A percentile compares a stretch with the other conserved stretches of the same genome.
phyloP scores from a whole-genome alignment of 2,113 vertebrate genomes.

The Eptatretus burgeri region DNA sequence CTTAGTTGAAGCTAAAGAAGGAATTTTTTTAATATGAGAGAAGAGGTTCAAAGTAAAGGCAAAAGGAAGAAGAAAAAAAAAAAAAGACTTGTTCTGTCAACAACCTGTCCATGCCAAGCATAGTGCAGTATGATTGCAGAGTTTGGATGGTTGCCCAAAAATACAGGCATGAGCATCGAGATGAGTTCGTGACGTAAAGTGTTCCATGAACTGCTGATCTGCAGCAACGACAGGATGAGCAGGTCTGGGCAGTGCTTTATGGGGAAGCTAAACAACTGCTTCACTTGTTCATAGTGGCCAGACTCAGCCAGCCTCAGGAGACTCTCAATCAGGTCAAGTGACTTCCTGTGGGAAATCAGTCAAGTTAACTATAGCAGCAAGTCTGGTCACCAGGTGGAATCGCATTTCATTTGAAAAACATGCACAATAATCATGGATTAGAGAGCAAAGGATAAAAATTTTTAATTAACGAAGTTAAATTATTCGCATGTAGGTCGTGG shows the following conservation, averaged over 20 bases:
- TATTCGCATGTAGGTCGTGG: no score
- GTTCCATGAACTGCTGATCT: conserved; percentile 94
- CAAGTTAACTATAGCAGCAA: no score
- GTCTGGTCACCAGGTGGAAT: no score
- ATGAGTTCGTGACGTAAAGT: conserved; percentile 89
- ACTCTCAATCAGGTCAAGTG: conserved; percentile 85
- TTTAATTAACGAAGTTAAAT: no score
- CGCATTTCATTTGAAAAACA: no score
- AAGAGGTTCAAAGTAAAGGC: neutral
- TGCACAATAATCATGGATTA: no score
- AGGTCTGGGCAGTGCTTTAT: conserved; percentile 98
- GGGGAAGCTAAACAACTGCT: conserved; percentile 88
- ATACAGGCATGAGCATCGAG: conserved; percentile 94
- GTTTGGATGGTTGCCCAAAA: conserved; percentile 92
- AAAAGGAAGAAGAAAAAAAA: neutral
- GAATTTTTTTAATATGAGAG: neutral
- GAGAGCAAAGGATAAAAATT: no score
- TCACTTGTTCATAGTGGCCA: conserved; percentile 91
- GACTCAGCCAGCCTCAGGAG: conserved; percentile 66
- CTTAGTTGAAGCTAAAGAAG: neutral
- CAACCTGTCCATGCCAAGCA: conserved; percentile 90
- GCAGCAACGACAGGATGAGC: conserved; percentile 69
- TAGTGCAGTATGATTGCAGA: conserved; percentile 99
- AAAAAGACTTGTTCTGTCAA: neutral
- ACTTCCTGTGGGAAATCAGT: conserved; percentile 36